Evolutionary conservation across 2,888 invertebrate species (phyloP), one percentile per base, ranked within the genome.

Genomic region (Volucella inanis): DNA sequence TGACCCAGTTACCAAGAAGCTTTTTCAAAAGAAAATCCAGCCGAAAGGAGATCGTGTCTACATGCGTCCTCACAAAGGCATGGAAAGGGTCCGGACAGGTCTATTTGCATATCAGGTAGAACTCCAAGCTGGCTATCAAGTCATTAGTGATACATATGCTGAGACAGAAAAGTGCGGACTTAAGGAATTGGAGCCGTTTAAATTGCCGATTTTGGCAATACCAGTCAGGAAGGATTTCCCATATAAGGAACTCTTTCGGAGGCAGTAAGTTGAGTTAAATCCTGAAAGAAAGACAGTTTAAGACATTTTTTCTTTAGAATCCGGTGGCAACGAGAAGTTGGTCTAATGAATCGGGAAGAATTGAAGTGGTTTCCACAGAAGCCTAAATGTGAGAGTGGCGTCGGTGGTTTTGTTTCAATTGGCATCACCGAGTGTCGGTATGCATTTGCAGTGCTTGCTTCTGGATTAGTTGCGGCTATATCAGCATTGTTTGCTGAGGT

Each of bases 81-180:
- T 94, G 87, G 92, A 92, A 65, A 92, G 92, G 74, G 92, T 94
- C 89, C 93, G 94, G 55, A 92, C 92, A 0, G 93, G 93, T 0
- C 90, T 94, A 38, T 94, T 93, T 88, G 94, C 94, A 1, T 94
- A 93, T 88, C 94, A 94, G 91, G 94, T 94, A 75, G 94, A 94
- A 87, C 90, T 93, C 31, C 93, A 93, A 59, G 92, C 94, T 0
- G 94, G 93, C 9, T 94, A 94, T 89, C 93, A 94, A 87, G 92
- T 94, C 14, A 94, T 94, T 82, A 93, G 93, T 89, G 93, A 93
- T 88, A 94, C 94, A 1, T 95, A 93, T 89, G 93, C 92, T 83
- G 94, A 94, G 90, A 92, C 92, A 3, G 94, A 95, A 90, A 95
- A 95, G 90, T 95, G 94, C 88, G 93, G 93, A 1, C 91, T 95